phyloP scores from a whole-genome alignment of 2,888 invertebrate genomes.

The Tetrapedia diversipes region DNA sequence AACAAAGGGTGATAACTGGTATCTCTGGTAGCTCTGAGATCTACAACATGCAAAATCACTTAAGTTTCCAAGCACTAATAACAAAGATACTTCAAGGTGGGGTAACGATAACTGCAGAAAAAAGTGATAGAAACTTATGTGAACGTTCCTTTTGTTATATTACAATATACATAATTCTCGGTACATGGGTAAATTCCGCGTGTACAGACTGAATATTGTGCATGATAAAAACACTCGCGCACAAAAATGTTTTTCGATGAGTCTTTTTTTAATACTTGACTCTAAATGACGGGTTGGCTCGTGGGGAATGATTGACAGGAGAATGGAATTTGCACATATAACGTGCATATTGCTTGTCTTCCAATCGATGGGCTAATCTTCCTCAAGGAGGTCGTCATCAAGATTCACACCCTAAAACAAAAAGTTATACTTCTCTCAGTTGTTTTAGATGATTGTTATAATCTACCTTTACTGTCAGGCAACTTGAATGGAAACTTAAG shows the following conservation, averaged over 20 bases:
- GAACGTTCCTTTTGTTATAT: constrained; percentile 65
- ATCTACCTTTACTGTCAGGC: background rate
- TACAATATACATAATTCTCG: constrained; percentile 74
- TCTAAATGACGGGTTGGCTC: constrained; percentile 54
- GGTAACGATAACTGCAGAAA: constrained; percentile 3
- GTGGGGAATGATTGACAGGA: constrained; percentile 65
- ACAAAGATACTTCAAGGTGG: background rate
- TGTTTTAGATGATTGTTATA: background rate
- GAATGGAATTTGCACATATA: constrained; percentile 51
- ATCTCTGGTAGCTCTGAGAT: too few relatives aligned
- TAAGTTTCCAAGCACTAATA: constrained; percentile 1
- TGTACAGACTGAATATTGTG: constrained; percentile 48
- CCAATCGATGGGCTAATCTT: constrained; percentile 79
- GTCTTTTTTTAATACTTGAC: constrained; percentile 60
- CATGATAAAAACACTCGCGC: constrained; percentile 64
- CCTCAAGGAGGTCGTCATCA: constrained; percentile 89
- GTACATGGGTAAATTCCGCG: constrained; percentile 41
- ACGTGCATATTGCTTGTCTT: constrained; percentile 29
- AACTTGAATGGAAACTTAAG: background rate
- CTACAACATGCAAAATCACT: too few relatives aligned
- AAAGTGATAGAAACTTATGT: constrained; percentile 26
- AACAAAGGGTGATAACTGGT: too few relatives aligned
- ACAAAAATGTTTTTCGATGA: constrained; percentile 43
- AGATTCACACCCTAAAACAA: constrained; percentile 87
- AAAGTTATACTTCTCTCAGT: background rate